A percentile compares a stretch with the other conserved stretches of the same genome.
Evolutionary conservation across 2,888 invertebrate genomes (phyloP).

Genomic region (Platynereis dumerilii): DNA sequence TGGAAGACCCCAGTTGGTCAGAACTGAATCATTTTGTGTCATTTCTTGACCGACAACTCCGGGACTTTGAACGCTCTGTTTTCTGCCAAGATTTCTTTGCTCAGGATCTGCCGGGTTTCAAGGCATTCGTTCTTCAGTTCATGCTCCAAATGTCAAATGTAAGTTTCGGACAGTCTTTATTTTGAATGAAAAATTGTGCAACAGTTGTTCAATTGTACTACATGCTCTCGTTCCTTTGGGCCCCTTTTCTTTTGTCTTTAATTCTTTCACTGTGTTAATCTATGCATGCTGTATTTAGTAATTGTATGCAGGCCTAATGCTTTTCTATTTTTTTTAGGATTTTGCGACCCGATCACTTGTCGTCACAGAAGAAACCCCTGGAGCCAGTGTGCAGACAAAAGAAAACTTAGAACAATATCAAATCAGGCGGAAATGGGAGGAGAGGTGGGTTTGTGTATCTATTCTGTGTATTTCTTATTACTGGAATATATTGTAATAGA

Average conservation of each 20-base stretch:
- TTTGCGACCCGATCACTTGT: conserved; percentile 41
- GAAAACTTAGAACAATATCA: conserved; percentile 38
- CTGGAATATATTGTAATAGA: no score
- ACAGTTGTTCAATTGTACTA: not conserved
- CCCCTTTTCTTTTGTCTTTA: no score
- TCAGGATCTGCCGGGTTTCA: conserved; percentile 46
- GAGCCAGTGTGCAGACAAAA: not conserved
- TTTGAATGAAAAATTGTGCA: not conserved
- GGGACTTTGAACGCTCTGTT: conserved; percentile 44
- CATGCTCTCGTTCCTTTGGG: no score
- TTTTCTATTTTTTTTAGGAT: conserved; percentile 35
- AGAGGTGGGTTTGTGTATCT: conserved; percentile 38
- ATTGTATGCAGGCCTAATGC: no score
- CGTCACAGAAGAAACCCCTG: conserved; percentile 40
- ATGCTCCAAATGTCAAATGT: conserved; percentile 52
- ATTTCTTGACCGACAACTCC: conserved; percentile 52
- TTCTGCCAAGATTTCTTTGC: conserved; percentile 42
- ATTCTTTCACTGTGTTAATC: no score
- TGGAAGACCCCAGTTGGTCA: conserved; percentile 37
- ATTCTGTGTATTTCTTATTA: not conserved
- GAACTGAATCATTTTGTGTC: conserved; percentile 48
- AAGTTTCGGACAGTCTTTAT: not conserved
- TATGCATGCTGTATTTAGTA: no score
- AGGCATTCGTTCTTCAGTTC: conserved; percentile 47
- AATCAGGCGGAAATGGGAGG: conserved; percentile 48